phyloP scores from a whole-genome alignment of 64 coral and sea anemone genomes.

The Stichodactyla helianthus region DNA sequence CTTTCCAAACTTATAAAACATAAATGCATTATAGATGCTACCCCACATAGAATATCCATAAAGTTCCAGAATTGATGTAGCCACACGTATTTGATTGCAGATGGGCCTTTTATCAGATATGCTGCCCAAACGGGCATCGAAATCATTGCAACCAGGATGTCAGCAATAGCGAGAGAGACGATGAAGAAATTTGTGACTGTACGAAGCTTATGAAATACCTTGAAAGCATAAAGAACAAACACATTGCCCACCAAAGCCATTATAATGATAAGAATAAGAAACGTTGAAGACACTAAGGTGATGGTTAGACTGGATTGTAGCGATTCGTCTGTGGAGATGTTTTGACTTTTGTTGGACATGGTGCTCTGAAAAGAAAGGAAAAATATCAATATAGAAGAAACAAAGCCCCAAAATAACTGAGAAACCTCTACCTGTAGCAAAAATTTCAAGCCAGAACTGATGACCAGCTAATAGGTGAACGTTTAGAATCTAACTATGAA shows the following conservation, averaged over 20 bases:
- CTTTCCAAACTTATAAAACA: conserved; percentile 82
- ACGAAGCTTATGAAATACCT: conserved; percentile 67
- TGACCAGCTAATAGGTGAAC: too few relatives aligned
- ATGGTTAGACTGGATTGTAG: neutral
- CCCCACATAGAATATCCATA: conserved; percentile 82
- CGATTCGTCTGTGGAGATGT: neutral
- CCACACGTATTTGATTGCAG: conserved; percentile 39
- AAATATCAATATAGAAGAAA: neutral
- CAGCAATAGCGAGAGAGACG: conserved; percentile 80
- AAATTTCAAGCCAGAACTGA: neutral
- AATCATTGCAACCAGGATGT: conserved; percentile 72
- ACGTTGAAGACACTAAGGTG: conserved; percentile 49
- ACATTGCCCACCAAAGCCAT: conserved; percentile 82
- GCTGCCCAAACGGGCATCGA: conserved; percentile 85
- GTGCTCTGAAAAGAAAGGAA: neutral
- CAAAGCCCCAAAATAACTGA: neutral
- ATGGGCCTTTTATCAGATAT: conserved; percentile 63
- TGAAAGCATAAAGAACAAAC: conserved; percentile 77
- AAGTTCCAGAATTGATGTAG: conserved; percentile 45
- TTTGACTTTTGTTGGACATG: conserved; percentile 3
- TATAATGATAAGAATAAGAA: conserved; percentile 79
- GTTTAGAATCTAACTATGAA: too few relatives aligned
- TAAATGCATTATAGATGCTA: conserved; percentile 79
- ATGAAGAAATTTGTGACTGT: conserved; percentile 96
- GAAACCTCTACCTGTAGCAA: neutral